phyloP scores from a whole-genome alignment of 2,888 invertebrate species.

The Harmothoe impar region DNA sequence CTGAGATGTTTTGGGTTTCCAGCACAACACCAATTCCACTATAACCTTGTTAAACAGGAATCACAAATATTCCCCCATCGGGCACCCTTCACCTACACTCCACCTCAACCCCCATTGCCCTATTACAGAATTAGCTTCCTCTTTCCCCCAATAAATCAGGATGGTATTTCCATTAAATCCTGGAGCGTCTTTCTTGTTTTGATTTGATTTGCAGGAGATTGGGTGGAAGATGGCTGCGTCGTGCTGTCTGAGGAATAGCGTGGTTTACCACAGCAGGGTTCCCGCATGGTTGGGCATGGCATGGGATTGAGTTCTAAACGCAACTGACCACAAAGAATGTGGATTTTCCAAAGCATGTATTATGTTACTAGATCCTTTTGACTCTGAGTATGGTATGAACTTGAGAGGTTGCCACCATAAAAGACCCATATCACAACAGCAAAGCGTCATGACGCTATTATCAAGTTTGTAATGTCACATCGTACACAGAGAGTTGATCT shows the following conservation, averaged over 20 bases:
- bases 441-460: too few relatives aligned
- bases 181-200: not conserved
- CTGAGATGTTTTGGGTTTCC: not conserved
- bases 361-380: too few relatives aligned
- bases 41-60: conserved; percentile 17
- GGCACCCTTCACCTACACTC: not conserved
- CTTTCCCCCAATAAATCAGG: not conserved
- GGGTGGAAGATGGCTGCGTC: not conserved
- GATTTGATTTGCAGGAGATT: conserved; percentile 9
- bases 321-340: too few relatives aligned
- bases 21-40: not conserved
- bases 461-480: too few relatives aligned
- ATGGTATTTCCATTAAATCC: not conserved
- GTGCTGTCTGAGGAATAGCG: not conserved
- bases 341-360: too few relatives aligned
- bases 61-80: not conserved
- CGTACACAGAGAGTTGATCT: too few relatives aligned
- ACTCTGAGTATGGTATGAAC: too few relatives aligned
- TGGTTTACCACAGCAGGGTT: not conserved
- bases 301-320: too few relatives aligned
- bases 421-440: too few relatives aligned
- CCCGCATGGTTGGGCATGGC: too few relatives aligned
- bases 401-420: too few relatives aligned
- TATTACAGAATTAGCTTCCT: not conserved
- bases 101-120: not conserved